phyloP scores from a whole-genome alignment of 2,113 vertebrate genomes.

The Genyomyrus donnyi region DNA sequence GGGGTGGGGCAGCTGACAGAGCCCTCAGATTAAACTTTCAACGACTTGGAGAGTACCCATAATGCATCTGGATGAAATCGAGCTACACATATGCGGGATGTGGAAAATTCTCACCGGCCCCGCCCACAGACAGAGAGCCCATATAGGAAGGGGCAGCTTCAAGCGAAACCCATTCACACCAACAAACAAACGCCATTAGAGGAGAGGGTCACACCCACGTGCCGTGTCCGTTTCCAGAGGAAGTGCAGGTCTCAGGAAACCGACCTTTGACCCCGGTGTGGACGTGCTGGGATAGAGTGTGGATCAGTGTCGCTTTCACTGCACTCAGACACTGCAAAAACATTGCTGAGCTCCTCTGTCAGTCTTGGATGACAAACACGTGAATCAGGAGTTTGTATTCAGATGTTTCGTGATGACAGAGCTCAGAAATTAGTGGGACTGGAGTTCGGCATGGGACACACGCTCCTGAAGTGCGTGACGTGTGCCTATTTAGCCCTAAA shows the following conservation, averaged over 20 bases:
- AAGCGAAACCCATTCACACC: background rate
- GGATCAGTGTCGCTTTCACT: background rate
- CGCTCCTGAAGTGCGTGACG: background rate
- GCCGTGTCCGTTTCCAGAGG: background rate
- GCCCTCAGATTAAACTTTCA: background rate
- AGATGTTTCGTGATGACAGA: slow-evolving; percentile 24
- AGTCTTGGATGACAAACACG: background rate
- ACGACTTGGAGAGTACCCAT: background rate
- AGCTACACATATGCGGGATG: background rate
- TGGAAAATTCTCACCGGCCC: background rate
- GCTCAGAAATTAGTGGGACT: background rate
- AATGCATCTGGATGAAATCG: background rate
- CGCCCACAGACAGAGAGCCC: background rate
- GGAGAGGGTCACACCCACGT: background rate
- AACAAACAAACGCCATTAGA: background rate
- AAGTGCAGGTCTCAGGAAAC: background rate
- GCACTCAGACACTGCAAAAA: slow-evolving; percentile 9
- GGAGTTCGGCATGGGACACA: slow-evolving; percentile 19
- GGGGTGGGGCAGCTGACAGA: background rate
- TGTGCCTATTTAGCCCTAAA: background rate
- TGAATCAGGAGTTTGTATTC: background rate
- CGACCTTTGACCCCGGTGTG: background rate
- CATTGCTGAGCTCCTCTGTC: slow-evolving; percentile 11
- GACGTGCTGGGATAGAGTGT: background rate
- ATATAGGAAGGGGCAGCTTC: background rate